Percentiles rank a stretch among this genome's conserved stretches.
These are phyloP conservation scores for Urocynchramus pylzowi DNA, from an alignment of 2,113 vertebrate species.

Conservation along the genomic window DNA sequence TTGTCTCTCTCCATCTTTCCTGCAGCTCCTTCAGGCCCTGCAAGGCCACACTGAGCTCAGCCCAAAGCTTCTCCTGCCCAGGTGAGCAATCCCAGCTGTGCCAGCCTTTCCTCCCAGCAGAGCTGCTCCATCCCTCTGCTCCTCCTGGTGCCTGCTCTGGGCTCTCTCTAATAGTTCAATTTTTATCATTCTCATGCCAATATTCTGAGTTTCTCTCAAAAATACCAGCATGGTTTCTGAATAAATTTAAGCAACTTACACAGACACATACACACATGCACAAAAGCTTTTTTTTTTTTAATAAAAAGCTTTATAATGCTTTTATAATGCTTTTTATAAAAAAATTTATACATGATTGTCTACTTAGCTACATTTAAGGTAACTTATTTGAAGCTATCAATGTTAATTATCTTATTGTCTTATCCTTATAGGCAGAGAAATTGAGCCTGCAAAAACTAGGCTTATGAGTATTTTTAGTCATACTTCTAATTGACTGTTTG, in stretches of 20 bases:
- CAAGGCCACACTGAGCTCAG: neutral
- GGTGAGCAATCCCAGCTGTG: neutral
- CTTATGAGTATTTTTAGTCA: neutral
- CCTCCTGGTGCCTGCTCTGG: neutral
- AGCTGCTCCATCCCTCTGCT: neutral
- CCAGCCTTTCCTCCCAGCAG: neutral
- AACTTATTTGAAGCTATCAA: neutral
- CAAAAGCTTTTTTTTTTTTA: neutral
- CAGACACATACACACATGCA: neutral
- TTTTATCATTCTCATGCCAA: neutral
- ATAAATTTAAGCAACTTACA: neutral
- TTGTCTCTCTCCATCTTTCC: neutral
- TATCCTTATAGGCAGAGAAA: neutral
- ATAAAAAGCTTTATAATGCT: too few species aligned
- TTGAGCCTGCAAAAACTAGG: neutral
- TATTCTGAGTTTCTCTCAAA: neutral
- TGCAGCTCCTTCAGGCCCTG: neutral
- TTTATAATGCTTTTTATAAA: too few species aligned
- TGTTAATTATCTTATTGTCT: neutral
- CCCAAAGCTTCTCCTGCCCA: neutral
- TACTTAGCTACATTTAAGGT: neutral
- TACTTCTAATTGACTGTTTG: neutral
- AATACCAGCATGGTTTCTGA: neutral
- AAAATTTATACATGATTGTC: neutral
- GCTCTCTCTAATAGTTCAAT: accelerated